Conservation (phyloP, 2,888 invertebrate genomes). For the Heteropelma amictum region DNA sequence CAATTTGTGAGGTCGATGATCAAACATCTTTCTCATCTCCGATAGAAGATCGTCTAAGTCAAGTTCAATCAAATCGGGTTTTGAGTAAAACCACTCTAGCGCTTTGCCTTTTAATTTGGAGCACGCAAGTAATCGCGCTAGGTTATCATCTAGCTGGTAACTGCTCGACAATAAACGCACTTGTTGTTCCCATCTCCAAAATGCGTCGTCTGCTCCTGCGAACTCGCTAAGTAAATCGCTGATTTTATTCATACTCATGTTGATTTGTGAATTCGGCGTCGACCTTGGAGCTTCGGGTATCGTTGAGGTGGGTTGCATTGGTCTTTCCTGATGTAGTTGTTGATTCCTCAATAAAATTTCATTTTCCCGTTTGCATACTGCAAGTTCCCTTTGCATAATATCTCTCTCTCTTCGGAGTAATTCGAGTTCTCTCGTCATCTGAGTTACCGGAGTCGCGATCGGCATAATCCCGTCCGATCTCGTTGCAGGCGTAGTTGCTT, state of each 20-base stretch:
- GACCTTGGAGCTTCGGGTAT: not conserved
- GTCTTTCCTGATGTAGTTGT: not conserved
- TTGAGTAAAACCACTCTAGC: constrained; percentile 47
- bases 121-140: constrained; percentile 26
- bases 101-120: constrained; percentile 51
- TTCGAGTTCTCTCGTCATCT: not conserved
- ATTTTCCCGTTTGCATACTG: constrained; percentile 7
- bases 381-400: constrained; percentile 3
- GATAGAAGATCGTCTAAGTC: constrained; percentile 37
- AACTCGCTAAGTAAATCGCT: constrained; percentile 47
- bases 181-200: constrained; percentile 47
- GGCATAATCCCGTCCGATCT: too few relatives aligned
- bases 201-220: constrained; percentile 30
- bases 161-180: constrained; percentile 35
- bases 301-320: too few relatives aligned
- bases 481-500: not conserved
- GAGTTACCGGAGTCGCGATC: not conserved
- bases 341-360: not conserved
- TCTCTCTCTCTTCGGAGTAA: constrained; percentile 13
- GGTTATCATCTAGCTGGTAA: constrained; percentile 44
- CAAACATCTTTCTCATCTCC: constrained; percentile 50
- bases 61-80: constrained; percentile 33
- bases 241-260: constrained; percentile 35
- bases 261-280: not conserved
- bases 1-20: constrained; percentile 39